phyloP scores from a whole-genome alignment of 2,888 invertebrate species.

The Sepioteuthis lessoniana region DNA sequence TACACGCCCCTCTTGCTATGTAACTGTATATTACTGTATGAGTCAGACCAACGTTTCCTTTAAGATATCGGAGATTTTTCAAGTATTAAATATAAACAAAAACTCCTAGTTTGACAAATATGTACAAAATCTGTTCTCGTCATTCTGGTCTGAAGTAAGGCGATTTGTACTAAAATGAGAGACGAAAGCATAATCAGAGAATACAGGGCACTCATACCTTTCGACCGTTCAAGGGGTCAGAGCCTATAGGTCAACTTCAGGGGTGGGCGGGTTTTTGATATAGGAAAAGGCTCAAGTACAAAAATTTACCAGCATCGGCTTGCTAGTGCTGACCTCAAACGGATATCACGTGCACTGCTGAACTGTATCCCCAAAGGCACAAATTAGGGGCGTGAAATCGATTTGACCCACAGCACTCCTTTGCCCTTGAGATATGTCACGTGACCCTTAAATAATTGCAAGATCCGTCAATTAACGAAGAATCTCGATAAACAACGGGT shows the following conservation, averaged over 20 bases:
- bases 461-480: not conserved
- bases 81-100: no score
- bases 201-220: not conserved
- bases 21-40: no score
- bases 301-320: not conserved
- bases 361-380: not conserved
- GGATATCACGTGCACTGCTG: not conserved
- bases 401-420: not conserved
- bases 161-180: not conserved
- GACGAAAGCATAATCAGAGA: not conserved
- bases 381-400: conserved; percentile 16
- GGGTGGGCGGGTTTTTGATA: not conserved
- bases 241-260: not conserved
- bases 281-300: not conserved
- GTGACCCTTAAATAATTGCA: not conserved
- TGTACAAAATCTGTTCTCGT: no score
- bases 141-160: no score
- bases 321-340: no score
- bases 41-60: no score
- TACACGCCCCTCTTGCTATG: no score
- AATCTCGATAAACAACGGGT: conserved; percentile 33
- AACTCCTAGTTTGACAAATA: no score
- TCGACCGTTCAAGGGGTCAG: not conserved
- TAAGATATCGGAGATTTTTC: no score
- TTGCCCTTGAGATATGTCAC: conserved; percentile 16